Conservation (phyloP, 1,140 invertebrate genomes). For the Pseudomyrmex gracilis region DNA sequence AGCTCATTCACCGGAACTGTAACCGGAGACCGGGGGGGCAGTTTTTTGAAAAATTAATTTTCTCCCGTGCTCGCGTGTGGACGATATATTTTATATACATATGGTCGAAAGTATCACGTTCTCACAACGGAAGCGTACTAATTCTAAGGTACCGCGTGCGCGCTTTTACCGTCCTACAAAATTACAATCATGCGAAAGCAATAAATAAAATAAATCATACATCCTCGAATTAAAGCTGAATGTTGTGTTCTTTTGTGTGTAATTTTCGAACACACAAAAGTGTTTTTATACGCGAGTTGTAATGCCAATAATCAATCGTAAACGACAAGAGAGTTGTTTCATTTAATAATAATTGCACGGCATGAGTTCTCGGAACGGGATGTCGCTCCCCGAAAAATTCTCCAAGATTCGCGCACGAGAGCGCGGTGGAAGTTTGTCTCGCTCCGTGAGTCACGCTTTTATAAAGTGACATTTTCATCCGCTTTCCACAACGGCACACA, state of each 20-base stretch:
- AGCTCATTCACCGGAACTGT: slow-evolving; percentile 58
- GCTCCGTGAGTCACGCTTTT: slow-evolving; percentile 65
- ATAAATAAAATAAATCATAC: not conserved
- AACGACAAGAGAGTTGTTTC: too few species aligned
- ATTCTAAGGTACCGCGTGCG: slow-evolving; percentile 40
- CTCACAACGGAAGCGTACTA: slow-evolving; percentile 43
- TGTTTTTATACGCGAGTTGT: too few species aligned
- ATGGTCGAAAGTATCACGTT: slow-evolving; percentile 49
- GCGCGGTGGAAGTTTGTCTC: slow-evolving; percentile 4
- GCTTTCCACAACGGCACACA: slow-evolving; percentile 15
- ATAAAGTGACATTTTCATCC: slow-evolving; percentile 24
- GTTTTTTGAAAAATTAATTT: slow-evolving; percentile 46
- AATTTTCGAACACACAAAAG: too few species aligned
- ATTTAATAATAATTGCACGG: not conserved
- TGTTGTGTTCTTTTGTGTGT: too few species aligned
- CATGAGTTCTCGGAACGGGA: not conserved
- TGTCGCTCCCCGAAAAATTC: not conserved
- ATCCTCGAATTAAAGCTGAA: too few species aligned
- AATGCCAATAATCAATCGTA: too few species aligned
- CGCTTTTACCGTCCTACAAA: slow-evolving; percentile 21
- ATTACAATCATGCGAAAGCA: slow-evolving; percentile 19
- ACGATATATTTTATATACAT: too few species aligned
- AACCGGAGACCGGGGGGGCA: slow-evolving; percentile 48
- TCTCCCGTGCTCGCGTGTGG: slow-evolving; percentile 13
- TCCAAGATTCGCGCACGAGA: not conserved